Base-by-base conservation (phyloP, 2,797 vertebrate species). In the Clarias pachynema region DNA sequence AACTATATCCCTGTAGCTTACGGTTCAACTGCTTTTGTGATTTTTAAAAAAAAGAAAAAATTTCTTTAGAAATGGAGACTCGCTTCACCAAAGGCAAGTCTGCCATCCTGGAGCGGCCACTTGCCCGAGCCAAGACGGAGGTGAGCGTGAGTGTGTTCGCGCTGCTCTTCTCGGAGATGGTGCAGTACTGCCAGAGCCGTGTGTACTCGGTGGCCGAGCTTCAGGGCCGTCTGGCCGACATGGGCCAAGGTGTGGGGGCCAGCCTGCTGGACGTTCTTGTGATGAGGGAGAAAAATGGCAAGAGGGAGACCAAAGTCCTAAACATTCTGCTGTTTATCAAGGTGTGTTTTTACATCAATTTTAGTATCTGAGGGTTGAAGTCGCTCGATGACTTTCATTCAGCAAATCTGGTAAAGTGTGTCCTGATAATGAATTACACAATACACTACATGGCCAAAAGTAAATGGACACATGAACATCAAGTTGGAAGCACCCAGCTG, bases 131-230 rank as follows among this genome's bases (percentile, higher is more conserved):
- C 0, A 97, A 97, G 90, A 96, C 95, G 0, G 97, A 98, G 88
- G 96, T 99, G 37, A 96, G 95, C 34, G 92, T 98, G 75, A 97
- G 97, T 22, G 96, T 97, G 10, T 99, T 99, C 57, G 96, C 97
- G 0, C 93, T 99, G 24, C 96, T 99, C 8, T 99, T 99, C 95
- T 99, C 97, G 0, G 98, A 99, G 94, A 96, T 98, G 93, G 97
- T 99, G 0, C 97, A 99, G 94, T 99, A 99, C 93, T 98, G 98
- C 84, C 97, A 99, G 95, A 97, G 96, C 90, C 96, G 97, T 0
- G 98, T 99, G 6, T 98, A 97, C 93, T 99, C 98, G 0, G 97
- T 99, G 88, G 95, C 97, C 0, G 97, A 98, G 93, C 96, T 99
- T 31, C 98, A 99, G 91, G 95, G 96, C 0, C 96, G 96, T 2